Evolutionary conservation across 2,113 vertebrate species (phyloP), one percentile per base, ranked within the genome.

Genomic region (Megatriorchis doriae): DNA sequence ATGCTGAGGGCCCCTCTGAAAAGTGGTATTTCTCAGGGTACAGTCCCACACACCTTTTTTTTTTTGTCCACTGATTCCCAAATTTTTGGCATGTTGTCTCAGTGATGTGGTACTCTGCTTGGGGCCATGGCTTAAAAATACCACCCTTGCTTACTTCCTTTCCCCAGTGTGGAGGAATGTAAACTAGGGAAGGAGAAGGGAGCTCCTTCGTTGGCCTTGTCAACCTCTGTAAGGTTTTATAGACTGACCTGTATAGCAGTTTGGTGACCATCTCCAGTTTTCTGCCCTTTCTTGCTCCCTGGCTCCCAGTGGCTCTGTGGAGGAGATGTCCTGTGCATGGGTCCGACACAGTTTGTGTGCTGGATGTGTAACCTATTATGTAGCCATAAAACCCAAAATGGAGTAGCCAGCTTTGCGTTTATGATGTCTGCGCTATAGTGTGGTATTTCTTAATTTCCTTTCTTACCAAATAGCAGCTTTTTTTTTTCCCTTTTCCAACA

Each of bases 141-240:
- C 6, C 66, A 16, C 11, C 13, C 2, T 0, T 2, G 12, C 21
- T 15, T 9, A 17, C 14, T 48, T 77, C 45, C 45, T n/a, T 53
- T 38, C 20, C 56, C 36, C 31, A 21, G 8, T 3, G 29, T 31
- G 38, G 63, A 32, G 48, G 21, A 36, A 6, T 4, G 27, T 56
- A 27, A 27, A 48, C 5, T 7, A 25, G 59, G 73, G 42, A 19
- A 13, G 20, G 27, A 66, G 52, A 56, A 89, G 52, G 16, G 26
- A 65, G 31, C 26, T 43, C 32, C 83, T 63, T 40, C 42, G 11
- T 17, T 61, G 23, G 13, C 38, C 21, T 34, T 5, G 0, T n/a
- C 58, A 42, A 2, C 15, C 9, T 66, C 38, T 12, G 3, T 2
- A 2, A 15, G 68, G 26, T 32, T 53, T 74, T 36, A 1, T 0